Evolutionary conservation across 2,888 invertebrate species (phyloP), one percentile per base, ranked within the genome.

Genomic region (Eilema griseolum): DNA sequence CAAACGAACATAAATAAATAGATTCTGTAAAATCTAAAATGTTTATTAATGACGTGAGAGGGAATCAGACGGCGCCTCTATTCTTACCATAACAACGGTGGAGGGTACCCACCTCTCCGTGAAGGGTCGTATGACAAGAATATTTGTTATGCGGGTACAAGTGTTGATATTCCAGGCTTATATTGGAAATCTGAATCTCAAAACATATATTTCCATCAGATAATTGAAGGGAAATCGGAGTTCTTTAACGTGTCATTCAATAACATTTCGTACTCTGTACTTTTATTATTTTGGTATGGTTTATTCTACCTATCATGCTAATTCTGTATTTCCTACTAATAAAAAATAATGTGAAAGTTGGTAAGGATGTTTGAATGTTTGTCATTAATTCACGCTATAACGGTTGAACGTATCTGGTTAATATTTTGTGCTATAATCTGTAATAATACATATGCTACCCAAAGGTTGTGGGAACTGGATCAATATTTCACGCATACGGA

Each of bases 31-130:
- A 37, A 2, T 37, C 33, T 37, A 37, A 46, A 52, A 46, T n/a
- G 24, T 63, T 11, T 52, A 46, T 12, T 64, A 28, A 65, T 31
- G 31, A 28, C 14, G 28, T 52, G 31, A 31, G 66, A 57, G 33
- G 11, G 33, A 66, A 59, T 60, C 60, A 60, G 28, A 31, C 28
- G 61, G 61, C 61, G 24, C 66, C 56, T 33, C 24, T 16, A 24
- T 65, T 57, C 65, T 57, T 57, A 4, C 16, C n/a, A 65, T 56
- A 14, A 62, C 16, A 61, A 61, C 26, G 20, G 26, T 59, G 10
- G 59, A 61, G 20, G 14, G 41, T 41, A 10, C 41, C 41, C 41
- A 62, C n/a, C 28, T n/a, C 20, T n/a, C 26, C 23, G 23, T 31
- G 31, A 65, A 65, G 16, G 64, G 31, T 41, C 31, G 64, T n/a